A percentile compares a stretch with the other conserved stretches of the same genome.
These are phyloP conservation scores for Plectropomus leopardus DNA, from an alignment of 2,113 vertebrate genomes.

Conservation along the genomic window DNA sequence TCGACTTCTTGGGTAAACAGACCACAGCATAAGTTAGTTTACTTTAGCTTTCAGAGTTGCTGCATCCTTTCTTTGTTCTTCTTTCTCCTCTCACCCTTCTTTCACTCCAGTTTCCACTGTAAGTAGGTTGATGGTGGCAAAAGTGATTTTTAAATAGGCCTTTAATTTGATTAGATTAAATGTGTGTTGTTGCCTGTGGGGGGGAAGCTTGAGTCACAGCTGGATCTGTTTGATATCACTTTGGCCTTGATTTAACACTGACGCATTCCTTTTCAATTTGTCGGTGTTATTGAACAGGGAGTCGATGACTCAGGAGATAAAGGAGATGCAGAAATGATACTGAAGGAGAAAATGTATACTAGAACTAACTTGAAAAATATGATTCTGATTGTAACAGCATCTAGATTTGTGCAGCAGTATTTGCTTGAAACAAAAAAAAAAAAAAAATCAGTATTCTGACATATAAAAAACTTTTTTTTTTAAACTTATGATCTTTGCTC, in stretches of 20 bases:
- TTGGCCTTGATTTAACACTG: background rate
- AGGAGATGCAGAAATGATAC: background rate
- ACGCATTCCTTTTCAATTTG: background rate
- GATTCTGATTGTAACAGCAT: background rate
- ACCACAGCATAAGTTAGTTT: no score
- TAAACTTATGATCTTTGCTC: no score
- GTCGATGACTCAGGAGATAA: background rate
- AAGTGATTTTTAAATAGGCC: background rate
- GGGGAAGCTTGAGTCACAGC: conserved; percentile 1
- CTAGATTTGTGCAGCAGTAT: background rate
- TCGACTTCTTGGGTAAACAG: no score
- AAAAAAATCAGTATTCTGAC: no score
- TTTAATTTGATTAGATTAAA: conserved; percentile 18
- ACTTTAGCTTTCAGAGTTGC: background rate
- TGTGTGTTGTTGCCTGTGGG: background rate
- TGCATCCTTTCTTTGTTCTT: background rate
- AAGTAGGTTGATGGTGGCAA: background rate
- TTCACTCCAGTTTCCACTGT: no score
- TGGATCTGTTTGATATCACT: conserved; percentile 17
- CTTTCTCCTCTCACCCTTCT: background rate
- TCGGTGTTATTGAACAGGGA: background rate
- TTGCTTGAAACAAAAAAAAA: no score
- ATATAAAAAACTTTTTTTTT: no score
- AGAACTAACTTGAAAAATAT: background rate
- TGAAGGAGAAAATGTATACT: background rate